phyloP scores from a whole-genome alignment of 2,888 invertebrate genomes.

The Caenorhabditis auriculariae region DNA sequence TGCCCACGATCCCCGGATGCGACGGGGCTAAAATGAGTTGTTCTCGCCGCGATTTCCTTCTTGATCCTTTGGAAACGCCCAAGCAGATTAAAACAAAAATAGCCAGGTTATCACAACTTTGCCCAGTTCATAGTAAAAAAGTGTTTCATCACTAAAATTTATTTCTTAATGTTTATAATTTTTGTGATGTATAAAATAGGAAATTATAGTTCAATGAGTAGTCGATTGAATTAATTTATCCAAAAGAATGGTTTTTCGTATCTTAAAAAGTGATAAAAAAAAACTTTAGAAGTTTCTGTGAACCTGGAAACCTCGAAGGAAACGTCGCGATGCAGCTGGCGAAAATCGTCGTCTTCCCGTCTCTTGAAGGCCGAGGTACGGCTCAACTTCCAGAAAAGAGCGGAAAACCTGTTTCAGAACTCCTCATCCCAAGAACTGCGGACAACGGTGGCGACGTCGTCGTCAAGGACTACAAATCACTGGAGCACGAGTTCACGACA shows the following conservation, averaged over 20 bases:
- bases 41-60: constrained; percentile 39
- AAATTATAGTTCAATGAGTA: too few relatives aligned
- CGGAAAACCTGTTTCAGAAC: constrained; percentile 10
- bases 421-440: constrained; percentile 61
- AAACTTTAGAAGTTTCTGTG: constrained; percentile 57
- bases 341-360: constrained; percentile 50
- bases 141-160: background rate
- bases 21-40: constrained; percentile 50
- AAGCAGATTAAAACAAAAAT: constrained; percentile 57
- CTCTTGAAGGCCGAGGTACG: too few relatives aligned
- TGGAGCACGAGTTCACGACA: constrained; percentile 81
- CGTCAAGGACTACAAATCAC: constrained; percentile 75
- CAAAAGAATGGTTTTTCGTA: background rate
- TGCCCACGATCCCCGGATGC: constrained; percentile 42
- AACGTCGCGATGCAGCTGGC: constrained; percentile 57
- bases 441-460: constrained; percentile 80
- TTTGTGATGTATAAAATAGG: background rate
- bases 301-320: constrained; percentile 53
- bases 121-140: too few relatives aligned
- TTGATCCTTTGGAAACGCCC: constrained; percentile 56
- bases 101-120: too few relatives aligned
- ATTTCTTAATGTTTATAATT: too few relatives aligned
- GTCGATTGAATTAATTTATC: background rate
- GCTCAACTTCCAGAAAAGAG: background rate
- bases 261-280: background rate